Percentiles rank a stretch among this genome's conserved stretches.
Conservation (phyloP, 2,113 vertebrate genomes). For the Tursiops truncatus region DNA sequence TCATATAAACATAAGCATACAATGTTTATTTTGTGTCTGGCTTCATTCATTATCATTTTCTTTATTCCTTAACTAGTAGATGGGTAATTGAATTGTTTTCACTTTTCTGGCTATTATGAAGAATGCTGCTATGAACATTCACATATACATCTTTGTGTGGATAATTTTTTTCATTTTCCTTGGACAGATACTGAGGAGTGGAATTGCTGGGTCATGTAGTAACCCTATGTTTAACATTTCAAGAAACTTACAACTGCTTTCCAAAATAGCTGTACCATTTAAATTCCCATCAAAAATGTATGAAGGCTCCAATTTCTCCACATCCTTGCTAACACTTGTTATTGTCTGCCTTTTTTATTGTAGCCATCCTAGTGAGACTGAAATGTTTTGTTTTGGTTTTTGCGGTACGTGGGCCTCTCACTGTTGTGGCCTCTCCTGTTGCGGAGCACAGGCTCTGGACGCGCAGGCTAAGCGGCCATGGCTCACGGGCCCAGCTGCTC, state of each 20-base stretch:
- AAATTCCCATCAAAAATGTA: background rate
- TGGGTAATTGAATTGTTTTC: background rate
- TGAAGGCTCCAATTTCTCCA: background rate
- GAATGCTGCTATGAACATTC: background rate
- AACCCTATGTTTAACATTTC: background rate
- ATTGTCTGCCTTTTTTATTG: background rate
- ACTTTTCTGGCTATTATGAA: background rate
- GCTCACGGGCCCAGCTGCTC: too few relatives aligned
- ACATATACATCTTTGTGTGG: background rate
- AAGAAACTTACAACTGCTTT: background rate
- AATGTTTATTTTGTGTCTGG: background rate
- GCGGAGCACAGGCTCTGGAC: too few relatives aligned
- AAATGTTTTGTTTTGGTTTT: background rate
- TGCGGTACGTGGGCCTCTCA: too few relatives aligned
- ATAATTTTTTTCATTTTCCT: background rate
- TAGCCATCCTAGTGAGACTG: background rate
- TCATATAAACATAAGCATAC: background rate
- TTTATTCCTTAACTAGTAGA: background rate
- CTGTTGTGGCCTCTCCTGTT: too few relatives aligned
- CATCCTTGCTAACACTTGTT: background rate
- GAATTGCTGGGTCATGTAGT: background rate
- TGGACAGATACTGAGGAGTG: background rate
- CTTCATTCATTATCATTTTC: background rate
- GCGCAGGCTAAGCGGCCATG: too few relatives aligned
- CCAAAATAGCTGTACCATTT: background rate